Conservation (phyloP, 2,113 vertebrate genomes). For the Sylvietta virens region DNA sequence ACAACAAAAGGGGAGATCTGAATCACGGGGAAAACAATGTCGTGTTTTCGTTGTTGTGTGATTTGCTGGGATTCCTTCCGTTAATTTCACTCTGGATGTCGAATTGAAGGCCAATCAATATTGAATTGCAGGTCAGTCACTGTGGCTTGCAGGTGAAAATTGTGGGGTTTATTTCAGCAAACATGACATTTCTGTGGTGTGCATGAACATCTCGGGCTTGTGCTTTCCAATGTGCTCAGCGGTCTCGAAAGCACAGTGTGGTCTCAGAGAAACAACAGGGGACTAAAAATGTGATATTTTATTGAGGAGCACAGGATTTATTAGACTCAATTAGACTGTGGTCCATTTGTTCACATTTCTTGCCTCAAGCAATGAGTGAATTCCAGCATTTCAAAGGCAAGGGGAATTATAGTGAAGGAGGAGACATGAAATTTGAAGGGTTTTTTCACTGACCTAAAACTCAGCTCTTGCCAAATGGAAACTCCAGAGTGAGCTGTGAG, state of each 20-base stretch:
- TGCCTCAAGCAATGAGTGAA: not conserved
- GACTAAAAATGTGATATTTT: slow-evolving; percentile 18
- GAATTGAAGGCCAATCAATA: not conserved
- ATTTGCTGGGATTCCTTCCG: not conserved
- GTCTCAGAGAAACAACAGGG: not conserved
- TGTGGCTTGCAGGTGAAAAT: not conserved
- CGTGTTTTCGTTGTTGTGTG: not conserved
- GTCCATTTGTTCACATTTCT: not conserved
- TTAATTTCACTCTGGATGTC: not conserved
- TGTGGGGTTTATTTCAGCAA: not conserved
- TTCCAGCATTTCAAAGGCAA: slow-evolving; percentile 20
- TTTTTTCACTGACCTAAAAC: not conserved
- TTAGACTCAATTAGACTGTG: slow-evolving; percentile 8
- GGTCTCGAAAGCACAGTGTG: not conserved
- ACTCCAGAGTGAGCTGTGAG: not conserved
- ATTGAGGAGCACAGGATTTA: slow-evolving; percentile 34
- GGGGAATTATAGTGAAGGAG: not conserved
- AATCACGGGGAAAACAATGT: not conserved
- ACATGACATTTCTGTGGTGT: not conserved
- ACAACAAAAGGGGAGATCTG: not conserved
- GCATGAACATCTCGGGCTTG: fast-evolving
- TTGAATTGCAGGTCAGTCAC: not conserved
- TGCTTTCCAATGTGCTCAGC: not conserved
- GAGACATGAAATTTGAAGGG: not conserved
- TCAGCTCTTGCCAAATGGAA: not conserved